Conservation (phyloP, 2,113 vertebrate genomes). For the Holacanthus passer region DNA sequence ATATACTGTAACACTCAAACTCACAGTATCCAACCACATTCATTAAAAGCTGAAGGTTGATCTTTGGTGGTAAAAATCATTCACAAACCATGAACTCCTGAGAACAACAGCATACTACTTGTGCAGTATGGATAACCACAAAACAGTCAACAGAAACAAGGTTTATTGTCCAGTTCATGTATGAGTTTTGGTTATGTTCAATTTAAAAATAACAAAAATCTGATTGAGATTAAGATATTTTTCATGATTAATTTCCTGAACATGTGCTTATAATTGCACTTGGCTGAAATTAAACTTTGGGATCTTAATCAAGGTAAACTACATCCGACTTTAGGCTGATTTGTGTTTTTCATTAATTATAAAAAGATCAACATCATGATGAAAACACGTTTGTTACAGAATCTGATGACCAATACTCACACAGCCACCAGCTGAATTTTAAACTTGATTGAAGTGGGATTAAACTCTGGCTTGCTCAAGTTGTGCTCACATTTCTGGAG, state of each 20-base stretch:
- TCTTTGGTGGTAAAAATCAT: neutral
- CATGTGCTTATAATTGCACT: neutral
- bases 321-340: conserved; percentile 12
- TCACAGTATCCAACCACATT: neutral
- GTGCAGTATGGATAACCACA: neutral
- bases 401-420: conserved; percentile 86
- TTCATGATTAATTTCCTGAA: conserved; percentile 20
- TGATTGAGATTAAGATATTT: neutral
- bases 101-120: neutral
- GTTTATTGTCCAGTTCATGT: neutral
- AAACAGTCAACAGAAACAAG: neutral
- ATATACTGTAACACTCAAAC: conserved; percentile 12
- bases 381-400: conserved; percentile 5
- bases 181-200: neutral
- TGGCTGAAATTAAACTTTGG: neutral
- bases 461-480: conserved; percentile 99
- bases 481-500: conserved; percentile 98
- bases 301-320: conserved; percentile 27
- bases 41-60: neutral
- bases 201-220: neutral
- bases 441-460: conserved; percentile 99
- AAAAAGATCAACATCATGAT: neutral
- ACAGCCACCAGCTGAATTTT: conserved; percentile 99
- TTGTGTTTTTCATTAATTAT: neutral
- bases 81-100: neutral